These are phyloP conservation scores for Prionailurus bengalensis DNA, from an alignment of 2,113 vertebrate species.

Conservation along the genomic window DNA sequence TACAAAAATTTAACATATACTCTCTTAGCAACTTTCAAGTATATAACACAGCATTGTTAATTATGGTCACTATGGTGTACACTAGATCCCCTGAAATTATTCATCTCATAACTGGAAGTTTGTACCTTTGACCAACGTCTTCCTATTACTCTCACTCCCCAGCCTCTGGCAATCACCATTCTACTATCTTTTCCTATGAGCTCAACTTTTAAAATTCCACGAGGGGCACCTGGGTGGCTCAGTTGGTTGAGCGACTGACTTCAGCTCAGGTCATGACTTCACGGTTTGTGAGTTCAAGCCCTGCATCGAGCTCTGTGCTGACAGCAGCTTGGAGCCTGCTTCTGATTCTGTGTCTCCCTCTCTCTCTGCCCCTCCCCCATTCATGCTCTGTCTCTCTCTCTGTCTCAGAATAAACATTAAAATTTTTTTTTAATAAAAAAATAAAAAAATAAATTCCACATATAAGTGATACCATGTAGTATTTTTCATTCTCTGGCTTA, in stretches of 20 bases:
- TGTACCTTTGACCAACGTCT: background rate
- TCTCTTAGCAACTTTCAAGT: background rate
- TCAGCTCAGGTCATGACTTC: too few relatives aligned
- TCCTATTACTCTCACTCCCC: background rate
- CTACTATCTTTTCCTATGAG: background rate
- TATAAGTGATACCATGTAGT: background rate
- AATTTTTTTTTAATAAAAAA: too few relatives aligned
- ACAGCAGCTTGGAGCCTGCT: too few relatives aligned
- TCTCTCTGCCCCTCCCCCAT: too few relatives aligned
- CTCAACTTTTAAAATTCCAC: background rate
- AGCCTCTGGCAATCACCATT: background rate
- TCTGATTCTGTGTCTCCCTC: too few relatives aligned
- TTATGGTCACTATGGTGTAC: background rate
- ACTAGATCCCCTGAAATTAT: background rate
- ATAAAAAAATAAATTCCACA: background rate
- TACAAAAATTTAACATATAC: background rate
- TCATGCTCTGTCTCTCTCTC: too few relatives aligned
- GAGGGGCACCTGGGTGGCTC: too few relatives aligned
- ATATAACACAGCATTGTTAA: background rate
- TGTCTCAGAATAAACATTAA: too few relatives aligned
- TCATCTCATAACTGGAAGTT: background rate
- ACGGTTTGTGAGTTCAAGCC: too few relatives aligned
- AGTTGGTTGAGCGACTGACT: too few relatives aligned
- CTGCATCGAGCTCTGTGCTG: too few relatives aligned
- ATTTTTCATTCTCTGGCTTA: background rate